Conservation (phyloP, 2,888 invertebrate genomes). For the Ametastegia equiseti region DNA sequence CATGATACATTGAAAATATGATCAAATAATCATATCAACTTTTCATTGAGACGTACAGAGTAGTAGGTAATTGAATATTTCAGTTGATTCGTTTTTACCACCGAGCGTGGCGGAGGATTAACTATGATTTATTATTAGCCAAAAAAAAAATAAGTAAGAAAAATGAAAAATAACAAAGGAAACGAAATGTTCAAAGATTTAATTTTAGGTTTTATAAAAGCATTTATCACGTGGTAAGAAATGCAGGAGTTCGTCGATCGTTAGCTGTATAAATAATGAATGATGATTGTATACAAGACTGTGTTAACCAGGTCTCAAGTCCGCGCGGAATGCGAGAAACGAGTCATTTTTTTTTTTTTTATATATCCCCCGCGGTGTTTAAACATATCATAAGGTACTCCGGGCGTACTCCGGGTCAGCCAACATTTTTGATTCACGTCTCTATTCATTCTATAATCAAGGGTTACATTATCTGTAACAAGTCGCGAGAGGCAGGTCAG, state of each 20-base stretch:
- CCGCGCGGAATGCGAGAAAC: not conserved
- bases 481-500: not conserved
- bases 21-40: not conserved
- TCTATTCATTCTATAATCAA: slow-evolving; percentile 49
- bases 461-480: not conserved
- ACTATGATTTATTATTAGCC: not conserved
- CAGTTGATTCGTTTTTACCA: slow-evolving; percentile 34
- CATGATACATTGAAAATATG: not conserved
- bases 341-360: too few relatives aligned
- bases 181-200: slow-evolving; percentile 18
- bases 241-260: not conserved
- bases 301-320: slow-evolving; percentile 25
- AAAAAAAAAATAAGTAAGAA: slow-evolving; percentile 7
- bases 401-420: slow-evolving; percentile 60
- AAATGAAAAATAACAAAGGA: not conserved
- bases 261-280: not conserved
- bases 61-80: not conserved
- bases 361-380: slow-evolving; percentile 46
- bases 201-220: slow-evolving; percentile 28
- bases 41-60: not conserved
- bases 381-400: slow-evolving; percentile 66
- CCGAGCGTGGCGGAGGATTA: not conserved
- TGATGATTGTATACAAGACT: slow-evolving; percentile 26
- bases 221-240: not conserved
- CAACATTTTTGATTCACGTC: slow-evolving; percentile 64